Conservation (phyloP, 2,113 vertebrate species). For the Neolamprologus falcicula region DNA sequence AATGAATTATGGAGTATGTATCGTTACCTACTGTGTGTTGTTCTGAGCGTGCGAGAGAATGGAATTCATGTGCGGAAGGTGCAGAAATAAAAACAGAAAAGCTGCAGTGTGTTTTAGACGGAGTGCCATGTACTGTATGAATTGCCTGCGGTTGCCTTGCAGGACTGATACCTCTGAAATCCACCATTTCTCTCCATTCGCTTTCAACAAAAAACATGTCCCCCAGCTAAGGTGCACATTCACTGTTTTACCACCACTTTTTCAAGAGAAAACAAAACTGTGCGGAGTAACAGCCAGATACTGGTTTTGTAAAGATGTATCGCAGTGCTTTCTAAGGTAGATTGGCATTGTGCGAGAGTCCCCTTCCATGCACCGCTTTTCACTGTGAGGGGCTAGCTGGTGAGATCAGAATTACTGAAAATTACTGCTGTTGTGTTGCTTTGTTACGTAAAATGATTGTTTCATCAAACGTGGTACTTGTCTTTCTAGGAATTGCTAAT, state of each 20-base stretch:
- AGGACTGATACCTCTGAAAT: constrained; percentile 73
- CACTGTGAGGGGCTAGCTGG: background rate
- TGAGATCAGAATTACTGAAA: constrained; percentile 8
- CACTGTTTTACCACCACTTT: constrained; percentile 66
- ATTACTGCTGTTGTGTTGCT: background rate
- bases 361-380: background rate
- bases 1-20: constrained; percentile 69
- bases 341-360: constrained; percentile 10
- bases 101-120: constrained; percentile 56
- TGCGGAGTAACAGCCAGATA: constrained; percentile 54
- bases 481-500: constrained; percentile 5
- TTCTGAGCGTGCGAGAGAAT: constrained; percentile 46
- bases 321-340: constrained; percentile 35
- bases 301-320: constrained; percentile 63
- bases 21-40: constrained; percentile 58
- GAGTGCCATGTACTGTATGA: constrained; percentile 60
- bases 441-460: constrained; percentile 17
- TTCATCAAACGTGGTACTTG: constrained; percentile 3
- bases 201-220: constrained; percentile 73
- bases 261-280: constrained; percentile 77
- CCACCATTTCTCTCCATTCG: constrained; percentile 66
- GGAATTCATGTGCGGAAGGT: constrained; percentile 55
- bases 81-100: constrained; percentile 53
- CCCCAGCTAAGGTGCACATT: constrained; percentile 67
- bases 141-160: constrained; percentile 74